Evolutionary conservation across 2,113 vertebrate genomes (phyloP).

Genomic region (Varanus salvator): DNA sequence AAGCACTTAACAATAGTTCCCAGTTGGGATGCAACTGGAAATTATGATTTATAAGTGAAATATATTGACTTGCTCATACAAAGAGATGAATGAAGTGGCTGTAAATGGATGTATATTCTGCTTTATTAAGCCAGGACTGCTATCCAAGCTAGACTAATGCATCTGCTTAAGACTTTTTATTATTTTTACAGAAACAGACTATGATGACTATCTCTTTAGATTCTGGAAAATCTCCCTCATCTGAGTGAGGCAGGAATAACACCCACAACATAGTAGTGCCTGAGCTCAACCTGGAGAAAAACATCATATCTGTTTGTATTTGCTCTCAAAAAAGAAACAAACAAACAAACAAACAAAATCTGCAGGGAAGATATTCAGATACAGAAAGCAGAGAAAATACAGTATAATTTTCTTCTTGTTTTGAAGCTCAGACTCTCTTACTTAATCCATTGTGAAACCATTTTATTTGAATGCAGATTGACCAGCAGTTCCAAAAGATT

Average conservation of each 20-base stretch:
- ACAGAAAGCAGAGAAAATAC: neutral
- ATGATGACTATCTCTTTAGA: neutral
- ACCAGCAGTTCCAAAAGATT: neutral
- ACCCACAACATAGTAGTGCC: neutral
- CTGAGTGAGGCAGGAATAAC: neutral
- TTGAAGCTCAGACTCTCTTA: neutral
- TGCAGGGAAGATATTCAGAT: neutral
- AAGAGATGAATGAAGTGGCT: too few relatives aligned
- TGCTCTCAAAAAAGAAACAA: neutral
- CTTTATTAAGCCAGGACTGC: too few relatives aligned
- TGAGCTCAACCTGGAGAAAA: neutral
- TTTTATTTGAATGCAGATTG: neutral
- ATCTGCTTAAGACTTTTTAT: neutral
- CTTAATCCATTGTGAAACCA: neutral
- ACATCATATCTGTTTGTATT: neutral
- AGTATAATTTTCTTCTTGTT: neutral
- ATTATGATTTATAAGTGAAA: too few relatives aligned
- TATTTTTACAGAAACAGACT: neutral
- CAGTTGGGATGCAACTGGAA: too few relatives aligned
- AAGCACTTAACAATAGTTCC: too few relatives aligned
- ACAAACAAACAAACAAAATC: too few relatives aligned
- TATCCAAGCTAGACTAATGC: too few relatives aligned
- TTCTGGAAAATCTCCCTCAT: neutral
- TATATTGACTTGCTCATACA: too few relatives aligned
- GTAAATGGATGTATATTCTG: too few relatives aligned